Evolutionary conservation across 2,797 vertebrate species (phyloP).

Genomic region (Australoheros facetus): DNA sequence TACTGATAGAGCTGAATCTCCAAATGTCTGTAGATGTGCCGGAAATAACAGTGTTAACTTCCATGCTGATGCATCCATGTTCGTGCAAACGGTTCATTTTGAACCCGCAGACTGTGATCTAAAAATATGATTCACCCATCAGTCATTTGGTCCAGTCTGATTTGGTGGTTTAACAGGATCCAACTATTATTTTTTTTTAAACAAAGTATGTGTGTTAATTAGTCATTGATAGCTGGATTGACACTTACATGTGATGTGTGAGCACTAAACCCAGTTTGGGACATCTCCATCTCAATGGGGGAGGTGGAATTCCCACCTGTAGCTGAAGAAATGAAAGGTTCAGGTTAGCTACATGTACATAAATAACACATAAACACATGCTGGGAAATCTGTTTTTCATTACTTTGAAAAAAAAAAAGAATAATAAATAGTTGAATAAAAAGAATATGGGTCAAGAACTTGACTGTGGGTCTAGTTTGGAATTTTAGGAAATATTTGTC

Average conservation of each 20-base stretch:
- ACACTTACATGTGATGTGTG: conserved; percentile 89
- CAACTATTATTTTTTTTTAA: neutral
- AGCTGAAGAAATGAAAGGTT: conserved; percentile 74
- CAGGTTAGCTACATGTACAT: neutral
- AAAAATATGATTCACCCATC: neutral
- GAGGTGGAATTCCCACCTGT: conserved; percentile 88
- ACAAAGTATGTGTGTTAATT: neutral
- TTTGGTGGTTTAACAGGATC: neutral
- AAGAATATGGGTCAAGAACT: neutral
- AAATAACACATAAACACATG: neutral
- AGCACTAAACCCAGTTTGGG: conserved; percentile 94
- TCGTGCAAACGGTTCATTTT: neutral
- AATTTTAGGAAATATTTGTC: neutral
- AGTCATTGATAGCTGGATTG: neutral
- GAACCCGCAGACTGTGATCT: neutral
- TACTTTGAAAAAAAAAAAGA: neutral
- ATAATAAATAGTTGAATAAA: neutral
- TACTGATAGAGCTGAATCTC: conserved; percentile 46
- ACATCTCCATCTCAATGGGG: conserved; percentile 98
- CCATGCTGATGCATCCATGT: neutral
- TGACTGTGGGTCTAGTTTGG: neutral
- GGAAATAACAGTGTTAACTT: conserved; percentile 28
- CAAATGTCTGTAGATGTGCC: conserved; percentile 27
- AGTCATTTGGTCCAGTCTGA: neutral
- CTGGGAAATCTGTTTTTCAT: neutral